Percentiles rank a stretch among this genome's conserved stretches.
Conservation (phyloP, 2,797 vertebrate species). For the Cephalopachus bancanus region DNA sequence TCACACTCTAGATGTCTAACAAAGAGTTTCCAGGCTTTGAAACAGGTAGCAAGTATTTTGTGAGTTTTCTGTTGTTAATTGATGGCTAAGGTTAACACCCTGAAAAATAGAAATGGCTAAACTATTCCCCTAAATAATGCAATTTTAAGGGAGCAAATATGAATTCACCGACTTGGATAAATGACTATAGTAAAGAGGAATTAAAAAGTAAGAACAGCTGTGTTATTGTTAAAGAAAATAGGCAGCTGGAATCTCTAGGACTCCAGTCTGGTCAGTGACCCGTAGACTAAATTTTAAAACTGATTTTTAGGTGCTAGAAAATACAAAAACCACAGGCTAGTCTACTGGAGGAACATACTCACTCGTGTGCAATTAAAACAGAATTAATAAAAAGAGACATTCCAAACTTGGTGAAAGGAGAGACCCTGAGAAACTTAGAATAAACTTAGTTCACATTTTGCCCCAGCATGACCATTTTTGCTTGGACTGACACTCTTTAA, state of each 20-base stretch:
- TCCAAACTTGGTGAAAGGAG: background rate
- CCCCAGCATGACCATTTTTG: too few species aligned
- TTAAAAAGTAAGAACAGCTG: constrained; percentile 78
- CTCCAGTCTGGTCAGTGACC: constrained; percentile 65
- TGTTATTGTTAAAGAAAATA: constrained; percentile 79
- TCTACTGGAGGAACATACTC: constrained; percentile 26
- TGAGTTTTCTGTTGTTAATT: constrained; percentile 73
- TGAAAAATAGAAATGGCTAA: constrained; percentile 57
- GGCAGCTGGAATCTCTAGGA: constrained; percentile 78
- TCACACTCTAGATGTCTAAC: constrained; percentile 60
- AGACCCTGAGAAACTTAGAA: too few species aligned
- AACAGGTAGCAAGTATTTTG: constrained; percentile 74
- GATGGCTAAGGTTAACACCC: constrained; percentile 69
- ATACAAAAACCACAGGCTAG: constrained; percentile 6
- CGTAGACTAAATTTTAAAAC: constrained; percentile 74
- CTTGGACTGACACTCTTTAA: too few species aligned
- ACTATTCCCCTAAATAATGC: constrained; percentile 55
- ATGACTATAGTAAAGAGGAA: constrained; percentile 60
- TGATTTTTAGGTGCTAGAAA: constrained; percentile 71
- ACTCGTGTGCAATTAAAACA: constrained; percentile 39
- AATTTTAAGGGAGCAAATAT: constrained; percentile 67
- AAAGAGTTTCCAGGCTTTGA: constrained; percentile 70
- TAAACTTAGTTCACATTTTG: too few species aligned
- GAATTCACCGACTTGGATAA: constrained; percentile 71
- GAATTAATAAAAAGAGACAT: constrained; percentile 10